A percentile compares a stretch with the other conserved stretches of the same genome.
These are phyloP conservation scores for Phyllostomus hastatus DNA, from an alignment of 2,113 vertebrate species.

Conservation along the genomic window DNA sequence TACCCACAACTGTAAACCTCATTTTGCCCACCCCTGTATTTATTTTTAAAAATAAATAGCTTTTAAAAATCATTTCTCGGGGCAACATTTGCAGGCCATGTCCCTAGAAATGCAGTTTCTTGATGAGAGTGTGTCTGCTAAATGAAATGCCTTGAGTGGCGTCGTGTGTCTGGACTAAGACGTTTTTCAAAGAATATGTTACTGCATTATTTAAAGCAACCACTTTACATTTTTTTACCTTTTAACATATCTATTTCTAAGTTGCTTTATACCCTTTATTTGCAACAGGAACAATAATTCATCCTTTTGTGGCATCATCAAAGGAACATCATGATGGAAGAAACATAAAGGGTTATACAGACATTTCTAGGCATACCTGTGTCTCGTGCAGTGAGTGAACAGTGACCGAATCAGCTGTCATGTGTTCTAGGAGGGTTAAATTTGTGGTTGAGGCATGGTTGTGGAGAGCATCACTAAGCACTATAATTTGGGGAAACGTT, in stretches of 20 bases:
- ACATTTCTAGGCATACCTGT: not conserved
- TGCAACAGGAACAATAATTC: not conserved
- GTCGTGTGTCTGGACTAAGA: not conserved
- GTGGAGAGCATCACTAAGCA: not conserved
- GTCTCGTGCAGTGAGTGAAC: not conserved
- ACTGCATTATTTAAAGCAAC: not conserved
- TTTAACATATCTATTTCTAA: not conserved
- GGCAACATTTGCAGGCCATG: constrained; percentile 22
- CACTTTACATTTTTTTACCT: not conserved
- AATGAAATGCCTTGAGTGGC: not conserved
- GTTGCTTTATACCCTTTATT: not conserved
- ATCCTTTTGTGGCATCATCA: not conserved
- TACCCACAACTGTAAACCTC: not conserved
- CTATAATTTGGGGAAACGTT: not conserved
- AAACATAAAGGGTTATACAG: not conserved
- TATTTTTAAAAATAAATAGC: constrained; percentile 12
- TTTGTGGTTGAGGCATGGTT: not conserved
- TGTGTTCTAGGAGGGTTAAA: not conserved
- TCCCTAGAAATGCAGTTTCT: constrained; percentile 14
- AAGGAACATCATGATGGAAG: not conserved
- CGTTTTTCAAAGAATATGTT: constrained; percentile 8
- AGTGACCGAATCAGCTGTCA: not conserved
- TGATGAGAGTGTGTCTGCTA: not conserved
- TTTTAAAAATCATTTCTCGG: constrained; percentile 26
- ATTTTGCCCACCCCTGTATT: not conserved